Evolutionary conservation across 2,797 vertebrate genomes (phyloP), one percentile per base, ranked within the genome.

Genomic region (Melanotaenia boesemani): DNA sequence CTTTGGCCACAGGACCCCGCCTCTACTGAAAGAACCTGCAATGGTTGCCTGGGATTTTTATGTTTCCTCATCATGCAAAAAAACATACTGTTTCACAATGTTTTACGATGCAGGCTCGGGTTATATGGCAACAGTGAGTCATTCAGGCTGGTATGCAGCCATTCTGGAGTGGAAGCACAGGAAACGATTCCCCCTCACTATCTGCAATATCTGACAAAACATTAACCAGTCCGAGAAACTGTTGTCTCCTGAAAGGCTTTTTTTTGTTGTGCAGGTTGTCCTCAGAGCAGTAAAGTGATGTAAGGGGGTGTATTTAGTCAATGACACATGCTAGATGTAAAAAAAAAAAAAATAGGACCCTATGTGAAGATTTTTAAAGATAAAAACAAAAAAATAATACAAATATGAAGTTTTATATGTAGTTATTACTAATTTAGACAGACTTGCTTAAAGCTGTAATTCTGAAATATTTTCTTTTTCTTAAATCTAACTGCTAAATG

Each of bases 41-140:
- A 36, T 26, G n/a, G n/a, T 67, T 44, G 28, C 12, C 22, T 34
- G 20, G 34, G 26, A 6, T 26, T 59, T 48, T 50, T 8, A 26
- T n/a, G 26, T 73, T 71, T 67, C 36, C 48, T 69, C 39, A 11
- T 15, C 37, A n/a, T 11, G 6, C 12, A 52, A 13, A 41, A 52
- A 48, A 55, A 44, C 37, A 22, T 24, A 57, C 58, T 20, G 15
- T 82, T 86, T 78, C 58, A 66, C 60, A 70, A 63, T 66, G 36
- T 78, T 90, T 88, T 88, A 87, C 60, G 78, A 66, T 37, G 50
- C 13, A 61, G 50, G 59, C 67, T 65, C 20, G 30, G 76, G 87
- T 91, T 76, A 75, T 82, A 76, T 89, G 89, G 82, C 83, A 86
- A 77, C 83, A 66, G 39, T 85, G 86, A 87, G 77, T 88, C 89